These are phyloP conservation scores for Myoxocephalus aenaeus DNA, from an alignment of 2,797 vertebrate genomes.

Conservation along the genomic window DNA sequence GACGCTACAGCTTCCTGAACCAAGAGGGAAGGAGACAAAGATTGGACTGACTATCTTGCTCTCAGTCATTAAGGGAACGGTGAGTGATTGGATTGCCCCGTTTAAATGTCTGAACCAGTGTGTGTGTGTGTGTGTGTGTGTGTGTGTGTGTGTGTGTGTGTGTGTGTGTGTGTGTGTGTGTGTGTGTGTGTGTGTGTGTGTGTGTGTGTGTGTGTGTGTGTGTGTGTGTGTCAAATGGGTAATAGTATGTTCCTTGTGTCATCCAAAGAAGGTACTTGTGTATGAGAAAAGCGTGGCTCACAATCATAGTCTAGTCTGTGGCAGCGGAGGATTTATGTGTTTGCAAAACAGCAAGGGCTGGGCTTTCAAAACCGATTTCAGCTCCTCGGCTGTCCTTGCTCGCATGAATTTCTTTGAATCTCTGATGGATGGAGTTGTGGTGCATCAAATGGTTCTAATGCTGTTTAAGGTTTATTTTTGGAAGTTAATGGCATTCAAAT, in stretches of 20 bases:
- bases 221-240: not conserved
- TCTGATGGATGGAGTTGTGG: conserved; percentile 33
- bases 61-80: conserved; percentile 45
- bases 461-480: conserved; percentile 41
- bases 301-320: conserved; percentile 35
- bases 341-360: conserved; percentile 51
- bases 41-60: conserved; percentile 53
- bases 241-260: not conserved
- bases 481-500: conserved; percentile 48
- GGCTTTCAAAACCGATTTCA: conserved; percentile 60
- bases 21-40: conserved; percentile 57
- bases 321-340: conserved; percentile 53
- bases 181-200: conserved; percentile 9
- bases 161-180: conserved; percentile 12
- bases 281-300: conserved; percentile 21
- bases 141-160: conserved; percentile 11
- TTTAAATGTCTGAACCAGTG: conserved; percentile 40
- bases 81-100: conserved; percentile 48
- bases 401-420: conserved; percentile 44
- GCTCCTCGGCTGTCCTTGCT: conserved; percentile 34
- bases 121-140: conserved; percentile 14
- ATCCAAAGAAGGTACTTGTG: conserved; percentile 11
- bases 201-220: conserved; percentile 13
- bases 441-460: conserved; percentile 30
- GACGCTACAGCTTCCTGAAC: conserved; percentile 50